Percentiles rank a stretch among this genome's conserved stretches.
phyloP scores from a whole-genome alignment of 64 coral and sea anemone species.

The Hydrozoanthus tunicans region DNA sequence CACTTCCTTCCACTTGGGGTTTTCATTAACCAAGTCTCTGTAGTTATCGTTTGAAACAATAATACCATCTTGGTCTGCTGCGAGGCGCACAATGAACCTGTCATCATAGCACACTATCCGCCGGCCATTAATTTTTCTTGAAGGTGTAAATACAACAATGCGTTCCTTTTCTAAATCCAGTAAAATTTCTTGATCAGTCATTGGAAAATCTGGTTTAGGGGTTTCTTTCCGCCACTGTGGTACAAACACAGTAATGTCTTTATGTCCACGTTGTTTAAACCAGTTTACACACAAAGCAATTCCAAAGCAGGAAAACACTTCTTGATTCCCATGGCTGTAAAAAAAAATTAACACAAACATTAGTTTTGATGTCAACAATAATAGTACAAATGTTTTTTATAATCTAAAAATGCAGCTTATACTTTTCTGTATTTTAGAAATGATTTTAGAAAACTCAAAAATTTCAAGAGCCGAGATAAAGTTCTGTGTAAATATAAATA shows the following conservation, averaged over 20 bases:
- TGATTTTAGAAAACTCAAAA: too few species aligned
- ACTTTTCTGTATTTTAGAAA: too few species aligned
- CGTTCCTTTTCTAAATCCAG: constrained; percentile 56
- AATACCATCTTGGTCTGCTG: constrained; percentile 75
- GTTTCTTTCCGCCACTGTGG: constrained; percentile 80
- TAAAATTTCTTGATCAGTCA: constrained; percentile 77
- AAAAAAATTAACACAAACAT: not conserved
- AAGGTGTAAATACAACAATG: constrained; percentile 86
- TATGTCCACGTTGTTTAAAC: constrained; percentile 84
- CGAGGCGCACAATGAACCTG: constrained; percentile 78
- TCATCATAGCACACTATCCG: constrained; percentile 97
- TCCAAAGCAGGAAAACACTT: constrained; percentile 90
- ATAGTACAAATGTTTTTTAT: not conserved
- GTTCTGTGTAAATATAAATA: too few species aligned
- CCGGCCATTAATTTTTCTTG: constrained; percentile 69
- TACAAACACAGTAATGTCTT: constrained; percentile 89
- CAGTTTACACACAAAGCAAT: constrained; percentile 90
- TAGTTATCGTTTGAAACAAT: constrained; percentile 96
- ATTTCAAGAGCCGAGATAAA: too few species aligned
- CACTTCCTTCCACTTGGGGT: constrained; percentile 80
- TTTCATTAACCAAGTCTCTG: constrained; percentile 75
- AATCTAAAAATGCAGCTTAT: too few species aligned
- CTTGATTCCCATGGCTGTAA: constrained; percentile 85
- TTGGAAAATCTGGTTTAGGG: constrained; percentile 60
- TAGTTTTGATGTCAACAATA: not conserved